These are phyloP conservation scores for Cheilosia scutellata DNA, from an alignment of 2,888 invertebrate species.

Conservation along the genomic window DNA sequence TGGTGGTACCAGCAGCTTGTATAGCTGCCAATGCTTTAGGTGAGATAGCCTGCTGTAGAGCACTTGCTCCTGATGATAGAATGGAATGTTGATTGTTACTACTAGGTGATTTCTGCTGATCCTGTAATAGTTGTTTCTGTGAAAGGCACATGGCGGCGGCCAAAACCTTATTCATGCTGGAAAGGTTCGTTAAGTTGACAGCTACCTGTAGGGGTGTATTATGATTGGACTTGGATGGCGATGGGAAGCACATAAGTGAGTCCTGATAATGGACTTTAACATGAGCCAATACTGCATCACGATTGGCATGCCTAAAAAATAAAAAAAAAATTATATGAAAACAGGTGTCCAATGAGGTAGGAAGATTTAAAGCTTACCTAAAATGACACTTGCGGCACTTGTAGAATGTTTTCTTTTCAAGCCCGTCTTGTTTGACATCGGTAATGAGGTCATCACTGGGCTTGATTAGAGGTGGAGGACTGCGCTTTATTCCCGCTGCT, in stretches of 20 bases:
- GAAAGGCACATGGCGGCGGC: constrained; percentile 83
- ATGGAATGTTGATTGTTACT: constrained; percentile 79
- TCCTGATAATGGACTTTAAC: constrained; percentile 88
- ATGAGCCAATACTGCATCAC: constrained; percentile 88
- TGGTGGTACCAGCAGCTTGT: constrained; percentile 81
- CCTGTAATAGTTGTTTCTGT: constrained; percentile 76
- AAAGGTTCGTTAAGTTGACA: constrained; percentile 79
- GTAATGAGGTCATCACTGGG: constrained; percentile 86
- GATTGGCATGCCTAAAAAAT: constrained; percentile 86
- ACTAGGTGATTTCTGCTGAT: constrained; percentile 59
- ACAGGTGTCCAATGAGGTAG: background rate
- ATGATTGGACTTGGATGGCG: constrained; percentile 61
- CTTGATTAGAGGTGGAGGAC: constrained; percentile 86
- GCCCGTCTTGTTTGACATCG: constrained; percentile 84
- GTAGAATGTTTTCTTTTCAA: constrained; percentile 90
- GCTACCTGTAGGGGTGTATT: constrained; percentile 80
- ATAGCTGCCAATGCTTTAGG: constrained; percentile 77
- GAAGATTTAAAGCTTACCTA: constrained; percentile 86
- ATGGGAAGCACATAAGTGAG: constrained; percentile 57
- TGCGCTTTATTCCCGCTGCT: constrained; percentile 78
- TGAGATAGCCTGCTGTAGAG: constrained; percentile 81
- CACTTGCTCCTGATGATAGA: constrained; percentile 77
- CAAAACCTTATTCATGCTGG: constrained; percentile 83
- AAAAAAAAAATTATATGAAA: background rate
- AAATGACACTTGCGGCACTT: constrained; percentile 96